Base-by-base conservation (phyloP, 92 coral and sea anemone genomes). In the Porites divaricata region DNA sequence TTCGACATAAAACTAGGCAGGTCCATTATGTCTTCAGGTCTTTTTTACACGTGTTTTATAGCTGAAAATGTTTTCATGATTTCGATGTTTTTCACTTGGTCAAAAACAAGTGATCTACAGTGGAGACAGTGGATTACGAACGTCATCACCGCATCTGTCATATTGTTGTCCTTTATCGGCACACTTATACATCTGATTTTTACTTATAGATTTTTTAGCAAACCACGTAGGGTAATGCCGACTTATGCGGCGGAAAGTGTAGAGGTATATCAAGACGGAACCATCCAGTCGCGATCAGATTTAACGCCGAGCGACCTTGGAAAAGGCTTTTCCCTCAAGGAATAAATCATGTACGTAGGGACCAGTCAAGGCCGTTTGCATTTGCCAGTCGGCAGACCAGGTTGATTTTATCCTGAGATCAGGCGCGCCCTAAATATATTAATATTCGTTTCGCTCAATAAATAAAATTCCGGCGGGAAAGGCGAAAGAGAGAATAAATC, bases 1-100 rank as follows among this genome's bases (percentile, higher is more conserved):
- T 91, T 91, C 69, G 92, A 91, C 74, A 77, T 91, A 4, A 91
- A 91, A 77, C 85, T 91, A 25, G 79, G 79, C 11, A 75, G 95
- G 9, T 91, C 95, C 74, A 74, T 91, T 0, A 63, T 91, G 49
- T 91, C 95, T 9, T 79, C 95, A 6, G 22, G 85, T 48, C 56
- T 88, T 64, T 91, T 88, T 78, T 91, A 91, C 75, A 77, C 61
- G 9, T 68, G 84, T 51, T 91, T 91, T 49, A 78, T 79, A 9
- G 70, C 76, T 11, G 95, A 91, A 57, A 91, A 91, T 45, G 58
- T 81, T 64, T 67, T 91, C 41, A 91, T 91, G 95, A 54, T 81
- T 63, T 78, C 79, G 53, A 19, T 91, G 24, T 91, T 88, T 65
- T 91, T 84, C 57, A 71, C 88, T 26, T 73, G 84, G 76, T 48